Percentiles rank a stretch among this genome's conserved stretches.
Evolutionary conservation across 1,140 invertebrate species (phyloP).

Genomic region (Apis laboriosa): DNA sequence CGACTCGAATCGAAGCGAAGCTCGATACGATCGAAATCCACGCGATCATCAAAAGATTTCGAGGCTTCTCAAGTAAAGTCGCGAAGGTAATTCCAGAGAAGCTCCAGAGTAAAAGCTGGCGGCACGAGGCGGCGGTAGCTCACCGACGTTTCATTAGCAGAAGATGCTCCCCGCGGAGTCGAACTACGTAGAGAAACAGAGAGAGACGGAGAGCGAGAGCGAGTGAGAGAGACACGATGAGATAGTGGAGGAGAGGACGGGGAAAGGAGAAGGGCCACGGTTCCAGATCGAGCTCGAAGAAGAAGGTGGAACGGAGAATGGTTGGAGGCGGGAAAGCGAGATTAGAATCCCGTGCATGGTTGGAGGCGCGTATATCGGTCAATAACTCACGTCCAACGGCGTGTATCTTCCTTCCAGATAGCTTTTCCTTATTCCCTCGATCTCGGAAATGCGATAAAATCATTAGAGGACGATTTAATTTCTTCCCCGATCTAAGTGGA

Average conservation of each 20-base stretch:
- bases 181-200: constrained; percentile 53
- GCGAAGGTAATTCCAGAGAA: constrained; percentile 69
- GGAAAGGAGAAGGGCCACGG: constrained; percentile 18
- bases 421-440: constrained; percentile 36
- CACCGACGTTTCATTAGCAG: constrained; percentile 81
- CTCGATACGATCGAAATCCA: constrained; percentile 58
- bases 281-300: constrained; percentile 61
- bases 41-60: constrained; percentile 47
- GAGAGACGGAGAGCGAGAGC: constrained; percentile 15
- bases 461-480: constrained; percentile 34
- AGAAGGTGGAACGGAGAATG: constrained; percentile 60
- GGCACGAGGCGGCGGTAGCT: constrained; percentile 80
- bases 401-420: constrained; percentile 54
- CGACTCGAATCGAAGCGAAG: constrained; percentile 56
- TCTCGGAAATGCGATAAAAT: constrained; percentile 48
- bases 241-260: background rate
- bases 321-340: constrained; percentile 72
- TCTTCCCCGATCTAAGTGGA: background rate
- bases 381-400: constrained; percentile 63
- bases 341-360: constrained; percentile 78
- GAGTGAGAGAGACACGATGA: constrained; percentile 20
- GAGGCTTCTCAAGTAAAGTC: constrained; percentile 64
- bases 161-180: constrained; percentile 78
- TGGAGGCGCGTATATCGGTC: constrained; percentile 69
- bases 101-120: constrained; percentile 67